These are phyloP conservation scores for Prosopocoilus inquinatus DNA, from an alignment of 2,888 invertebrate genomes.

Conservation along the genomic window DNA sequence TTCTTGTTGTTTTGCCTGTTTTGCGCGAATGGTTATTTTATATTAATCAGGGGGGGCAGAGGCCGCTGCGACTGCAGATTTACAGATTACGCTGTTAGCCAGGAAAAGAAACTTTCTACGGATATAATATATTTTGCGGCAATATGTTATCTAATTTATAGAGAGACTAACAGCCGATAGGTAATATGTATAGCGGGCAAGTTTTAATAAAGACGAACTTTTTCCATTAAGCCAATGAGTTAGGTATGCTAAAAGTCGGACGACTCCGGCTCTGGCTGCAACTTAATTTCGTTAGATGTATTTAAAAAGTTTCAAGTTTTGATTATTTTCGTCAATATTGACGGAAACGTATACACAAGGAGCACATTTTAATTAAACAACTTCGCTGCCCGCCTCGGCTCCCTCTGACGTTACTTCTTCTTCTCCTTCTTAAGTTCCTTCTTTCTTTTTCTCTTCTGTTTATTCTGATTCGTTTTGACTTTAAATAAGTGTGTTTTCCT, in stretches of 20 bases:
- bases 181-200: constrained; percentile 38
- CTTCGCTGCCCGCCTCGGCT: too few relatives aligned
- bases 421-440: too few relatives aligned
- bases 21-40: background rate
- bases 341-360: background rate
- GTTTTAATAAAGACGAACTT: constrained; percentile 47
- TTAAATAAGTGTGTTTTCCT: too few relatives aligned
- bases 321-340: constrained; percentile 5
- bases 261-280: background rate
- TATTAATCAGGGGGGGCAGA: background rate
- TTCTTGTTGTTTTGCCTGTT: background rate
- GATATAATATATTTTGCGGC: constrained; percentile 28
- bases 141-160: constrained; percentile 42
- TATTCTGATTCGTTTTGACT: too few relatives aligned
- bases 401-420: too few relatives aligned
- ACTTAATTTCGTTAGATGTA: constrained; percentile 1
- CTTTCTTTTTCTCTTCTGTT: too few relatives aligned
- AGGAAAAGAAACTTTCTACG: constrained; percentile 5
- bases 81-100: background rate
- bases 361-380: too few relatives aligned
- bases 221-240: constrained; percentile 46
- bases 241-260: constrained; percentile 24
- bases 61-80: background rate
- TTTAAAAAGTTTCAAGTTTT: constrained; percentile 3
- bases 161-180: constrained; percentile 37